phyloP scores from a whole-genome alignment of 1,140 invertebrate species.

The Zaprionus lachaisei region DNA sequence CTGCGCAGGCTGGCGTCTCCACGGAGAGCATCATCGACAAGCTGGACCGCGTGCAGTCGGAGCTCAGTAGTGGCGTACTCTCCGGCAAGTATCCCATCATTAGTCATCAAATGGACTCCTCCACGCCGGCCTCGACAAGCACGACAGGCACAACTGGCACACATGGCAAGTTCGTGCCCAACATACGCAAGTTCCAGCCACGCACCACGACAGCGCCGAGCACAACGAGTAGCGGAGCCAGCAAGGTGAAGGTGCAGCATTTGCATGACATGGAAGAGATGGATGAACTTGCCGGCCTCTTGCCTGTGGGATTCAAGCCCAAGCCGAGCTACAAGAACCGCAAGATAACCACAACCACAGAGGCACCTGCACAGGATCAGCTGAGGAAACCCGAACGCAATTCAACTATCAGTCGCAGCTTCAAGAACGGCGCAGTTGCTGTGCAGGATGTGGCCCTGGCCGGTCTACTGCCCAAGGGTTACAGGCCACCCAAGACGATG shows the following conservation, averaged over 20 bases:
- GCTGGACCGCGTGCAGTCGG: slow-evolving; percentile 92
- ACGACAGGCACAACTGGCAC: slow-evolving; percentile 36
- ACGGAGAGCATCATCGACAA: slow-evolving; percentile 93
- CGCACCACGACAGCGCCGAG: slow-evolving; percentile 85
- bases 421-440: slow-evolving; percentile 68
- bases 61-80: slow-evolving; percentile 90
- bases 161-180: slow-evolving; percentile 60
- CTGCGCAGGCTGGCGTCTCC: slow-evolving; percentile 45
- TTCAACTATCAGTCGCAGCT: slow-evolving; percentile 80
- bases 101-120: slow-evolving; percentile 72
- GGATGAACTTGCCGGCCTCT: slow-evolving; percentile 86
- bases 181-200: slow-evolving; percentile 86
- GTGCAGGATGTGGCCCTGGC: slow-evolving; percentile 84
- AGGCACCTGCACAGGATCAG: slow-evolving; percentile 30
- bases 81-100: slow-evolving; percentile 86
- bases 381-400: slow-evolving; percentile 71
- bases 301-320: slow-evolving; percentile 88
- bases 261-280: slow-evolving; percentile 87
- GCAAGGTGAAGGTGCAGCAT: slow-evolving; percentile 87
- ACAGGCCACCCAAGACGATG: slow-evolving; percentile 85
- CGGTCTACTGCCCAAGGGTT: slow-evolving; percentile 87
- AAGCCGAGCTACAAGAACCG: slow-evolving; percentile 85
- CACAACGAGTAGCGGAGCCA: slow-evolving; percentile 85
- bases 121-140: slow-evolving; percentile 59
- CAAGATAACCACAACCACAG: slow-evolving; percentile 85